phyloP scores from a whole-genome alignment of 1,140 invertebrate genomes.

The Metopolophium dirhodum region DNA sequence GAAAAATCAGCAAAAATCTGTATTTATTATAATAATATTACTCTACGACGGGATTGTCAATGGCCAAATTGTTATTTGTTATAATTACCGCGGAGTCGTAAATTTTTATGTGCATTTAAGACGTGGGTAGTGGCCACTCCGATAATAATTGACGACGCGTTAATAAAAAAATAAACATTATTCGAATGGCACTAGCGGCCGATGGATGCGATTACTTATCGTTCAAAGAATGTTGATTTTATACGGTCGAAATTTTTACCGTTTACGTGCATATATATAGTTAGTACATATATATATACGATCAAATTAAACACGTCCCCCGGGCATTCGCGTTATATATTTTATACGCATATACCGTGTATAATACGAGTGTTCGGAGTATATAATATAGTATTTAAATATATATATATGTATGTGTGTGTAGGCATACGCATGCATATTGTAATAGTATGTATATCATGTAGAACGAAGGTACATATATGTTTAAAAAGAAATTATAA shows the following conservation, averaged over 20 bases:
- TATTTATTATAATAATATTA: background rate
- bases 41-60: background rate
- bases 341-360: background rate
- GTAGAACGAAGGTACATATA: no score
- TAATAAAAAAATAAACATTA: background rate
- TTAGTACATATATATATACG: no score
- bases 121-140: background rate
- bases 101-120: background rate
- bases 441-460: background rate
- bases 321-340: background rate
- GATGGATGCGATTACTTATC: background rate
- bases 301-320: background rate
- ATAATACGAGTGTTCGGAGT: background rate
- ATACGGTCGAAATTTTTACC: background rate
- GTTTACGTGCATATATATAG: background rate
- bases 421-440: no score
- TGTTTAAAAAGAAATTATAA: constrained; percentile 1
- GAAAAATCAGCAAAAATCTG: background rate
- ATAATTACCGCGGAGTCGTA: background rate
- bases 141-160: background rate
- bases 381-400: no score
- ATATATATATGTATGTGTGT: no score
- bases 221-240: background rate
- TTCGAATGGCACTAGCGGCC: background rate
- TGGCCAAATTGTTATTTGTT: background rate